phyloP scores from a whole-genome alignment of 2,888 invertebrate genomes.

The Lycaena phlaeas region DNA sequence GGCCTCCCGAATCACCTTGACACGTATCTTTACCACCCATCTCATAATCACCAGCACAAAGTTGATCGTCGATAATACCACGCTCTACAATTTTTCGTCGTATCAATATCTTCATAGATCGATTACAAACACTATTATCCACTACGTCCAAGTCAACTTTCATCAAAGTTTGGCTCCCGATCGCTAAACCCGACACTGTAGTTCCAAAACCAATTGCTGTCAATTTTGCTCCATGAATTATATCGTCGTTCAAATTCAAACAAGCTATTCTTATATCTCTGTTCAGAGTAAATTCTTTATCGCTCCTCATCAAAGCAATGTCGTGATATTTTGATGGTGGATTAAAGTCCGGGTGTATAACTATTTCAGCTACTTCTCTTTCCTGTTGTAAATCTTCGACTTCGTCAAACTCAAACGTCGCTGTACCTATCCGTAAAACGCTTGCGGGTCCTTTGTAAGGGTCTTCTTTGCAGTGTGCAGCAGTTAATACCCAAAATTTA shows the following conservation, averaged over 20 bases:
- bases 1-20: slow-evolving; percentile 66
- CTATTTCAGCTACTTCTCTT: slow-evolving; percentile 46
- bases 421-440: slow-evolving; percentile 68
- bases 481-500: slow-evolving; percentile 54
- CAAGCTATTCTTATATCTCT: slow-evolving; percentile 76
- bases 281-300: slow-evolving; percentile 54
- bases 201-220: slow-evolving; percentile 79
- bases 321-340: slow-evolving; percentile 75
- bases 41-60: slow-evolving; percentile 62
- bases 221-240: slow-evolving; percentile 35
- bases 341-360: slow-evolving; percentile 71
- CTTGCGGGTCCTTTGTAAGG: slow-evolving; percentile 58
- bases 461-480: slow-evolving; percentile 57
- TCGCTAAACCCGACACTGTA: slow-evolving; percentile 47
- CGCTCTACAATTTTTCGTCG: slow-evolving; percentile 38
- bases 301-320: slow-evolving; percentile 75
- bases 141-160: slow-evolving; percentile 57
- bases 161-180: slow-evolving; percentile 60
- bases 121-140: slow-evolving; percentile 40
- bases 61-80: slow-evolving; percentile 47
- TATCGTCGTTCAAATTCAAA: slow-evolving; percentile 41
- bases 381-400: slow-evolving; percentile 67
- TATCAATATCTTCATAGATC: slow-evolving; percentile 49
- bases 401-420: slow-evolving; percentile 62
- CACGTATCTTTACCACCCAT: slow-evolving; percentile 62